Conservation (phyloP, 2,113 vertebrate genomes). For the Pavo muticus region DNA sequence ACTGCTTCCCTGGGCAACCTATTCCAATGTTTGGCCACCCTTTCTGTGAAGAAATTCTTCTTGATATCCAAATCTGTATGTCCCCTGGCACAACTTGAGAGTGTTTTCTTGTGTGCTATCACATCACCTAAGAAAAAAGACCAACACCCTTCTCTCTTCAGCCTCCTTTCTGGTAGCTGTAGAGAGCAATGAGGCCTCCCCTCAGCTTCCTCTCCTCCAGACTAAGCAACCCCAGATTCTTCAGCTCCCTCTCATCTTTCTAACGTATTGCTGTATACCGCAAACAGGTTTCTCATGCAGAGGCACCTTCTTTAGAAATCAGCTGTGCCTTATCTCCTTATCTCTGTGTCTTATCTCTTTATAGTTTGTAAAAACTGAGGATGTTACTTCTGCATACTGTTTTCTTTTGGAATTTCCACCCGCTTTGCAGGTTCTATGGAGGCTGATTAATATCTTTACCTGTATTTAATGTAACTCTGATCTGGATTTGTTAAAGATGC, state of each 20-base stretch:
- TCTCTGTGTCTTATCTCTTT: neutral
- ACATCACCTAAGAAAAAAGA: neutral
- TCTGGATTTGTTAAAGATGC: neutral
- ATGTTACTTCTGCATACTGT: neutral
- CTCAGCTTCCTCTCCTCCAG: neutral
- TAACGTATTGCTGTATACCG: neutral
- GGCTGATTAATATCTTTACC: neutral
- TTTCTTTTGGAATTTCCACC: neutral
- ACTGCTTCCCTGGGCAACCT: neutral
- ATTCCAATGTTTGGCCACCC: neutral
- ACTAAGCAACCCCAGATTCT: neutral
- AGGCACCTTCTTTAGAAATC: neutral
- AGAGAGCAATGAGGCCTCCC: neutral
- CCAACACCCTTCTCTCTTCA: neutral
- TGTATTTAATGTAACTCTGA: neutral
- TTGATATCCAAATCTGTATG: neutral
- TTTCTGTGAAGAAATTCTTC: neutral
- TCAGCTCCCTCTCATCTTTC: neutral
- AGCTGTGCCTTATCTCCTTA: neutral
- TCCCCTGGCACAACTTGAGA: neutral
- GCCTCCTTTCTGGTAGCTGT: neutral
- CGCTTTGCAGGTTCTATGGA: neutral
- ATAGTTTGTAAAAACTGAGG: neutral
- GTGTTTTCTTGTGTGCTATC: neutral
- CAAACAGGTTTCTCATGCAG: neutral